Evolutionary conservation across 2,888 invertebrate species (phyloP).

Genomic region (Cantharis rufa): DNA sequence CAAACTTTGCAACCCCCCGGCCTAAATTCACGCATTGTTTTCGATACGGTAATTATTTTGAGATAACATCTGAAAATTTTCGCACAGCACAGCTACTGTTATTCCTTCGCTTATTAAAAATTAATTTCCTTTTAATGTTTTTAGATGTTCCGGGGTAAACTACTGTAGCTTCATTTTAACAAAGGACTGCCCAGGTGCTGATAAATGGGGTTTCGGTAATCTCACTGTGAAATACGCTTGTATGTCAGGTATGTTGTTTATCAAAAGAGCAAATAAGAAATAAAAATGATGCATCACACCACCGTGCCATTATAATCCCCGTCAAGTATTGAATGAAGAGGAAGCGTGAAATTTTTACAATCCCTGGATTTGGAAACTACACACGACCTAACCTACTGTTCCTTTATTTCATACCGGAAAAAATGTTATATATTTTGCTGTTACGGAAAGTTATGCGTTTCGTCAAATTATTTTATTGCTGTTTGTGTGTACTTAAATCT

Average conservation of each 20-base stretch:
- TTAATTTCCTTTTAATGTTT: slow-evolving; percentile 32
- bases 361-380: slow-evolving; percentile 37
- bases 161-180: slow-evolving; percentile 72
- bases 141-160: slow-evolving; percentile 75
- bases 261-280: slow-evolving; percentile 1
- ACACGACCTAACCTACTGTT: slow-evolving; percentile 30
- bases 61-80: neutral
- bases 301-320: slow-evolving; percentile 3
- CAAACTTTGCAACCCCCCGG: neutral
- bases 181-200: slow-evolving; percentile 67
- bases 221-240: slow-evolving; percentile 74
- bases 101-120: neutral
- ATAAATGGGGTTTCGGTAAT: slow-evolving; percentile 67
- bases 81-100: neutral
- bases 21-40: neutral
- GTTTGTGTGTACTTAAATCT: neutral
- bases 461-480: neutral
- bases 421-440: slow-evolving; percentile 7
- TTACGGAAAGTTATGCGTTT: neutral
- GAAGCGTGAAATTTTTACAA: slow-evolving; percentile 34
- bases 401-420: slow-evolving; percentile 14
- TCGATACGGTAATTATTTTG: neutral
- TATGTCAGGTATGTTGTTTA: slow-evolving; percentile 67
- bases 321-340: slow-evolving; percentile 9
- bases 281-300: slow-evolving; percentile 11